A percentile compares a stretch with the other conserved stretches of the same genome.
Evolutionary conservation across 37 sponge, comb jelly and placozoan species (phyloP).

Genomic region (Ianthella basta): DNA sequence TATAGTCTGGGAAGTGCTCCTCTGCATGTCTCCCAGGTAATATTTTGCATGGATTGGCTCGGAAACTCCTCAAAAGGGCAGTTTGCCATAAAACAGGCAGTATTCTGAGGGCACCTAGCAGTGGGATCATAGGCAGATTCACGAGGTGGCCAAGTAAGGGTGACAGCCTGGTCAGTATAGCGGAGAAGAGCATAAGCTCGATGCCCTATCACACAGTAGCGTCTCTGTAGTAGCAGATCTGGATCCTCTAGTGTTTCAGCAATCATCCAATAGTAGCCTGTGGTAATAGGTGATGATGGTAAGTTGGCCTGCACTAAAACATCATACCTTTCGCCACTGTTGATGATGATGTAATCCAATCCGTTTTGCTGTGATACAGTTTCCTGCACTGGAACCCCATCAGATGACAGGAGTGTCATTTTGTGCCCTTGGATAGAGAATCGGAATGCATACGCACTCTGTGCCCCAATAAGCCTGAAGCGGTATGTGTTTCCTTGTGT

Average conservation of each 20-base stretch:
- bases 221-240: neutral
- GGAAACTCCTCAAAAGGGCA: conserved; percentile 68
- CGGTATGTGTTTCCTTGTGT: conserved; percentile 35
- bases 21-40: conserved; percentile 42
- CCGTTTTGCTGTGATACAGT: conserved; percentile 1
- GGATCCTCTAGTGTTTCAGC: conserved; percentile 69
- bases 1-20: neutral
- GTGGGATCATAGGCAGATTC: neutral
- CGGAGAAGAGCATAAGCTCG: conserved; percentile 1
- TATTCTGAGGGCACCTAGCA: neutral
- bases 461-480: conserved; percentile 84
- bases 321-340: conserved; percentile 85
- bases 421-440: conserved; percentile 72
- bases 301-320: conserved; percentile 57
- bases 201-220: neutral
- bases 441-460: conserved; percentile 64
- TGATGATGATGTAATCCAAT: conserved; percentile 76
- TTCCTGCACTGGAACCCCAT: conserved; percentile 53
- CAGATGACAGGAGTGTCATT: conserved; percentile 65
- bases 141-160: neutral
- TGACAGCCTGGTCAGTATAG: neutral
- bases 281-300: conserved; percentile 23
- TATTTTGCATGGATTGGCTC: conserved; percentile 5
- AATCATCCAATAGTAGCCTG: conserved; percentile 55
- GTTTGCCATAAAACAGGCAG: conserved; percentile 56